Base-by-base conservation (phyloP, 2,113 vertebrate genomes). In the Balaeniceps rex region DNA sequence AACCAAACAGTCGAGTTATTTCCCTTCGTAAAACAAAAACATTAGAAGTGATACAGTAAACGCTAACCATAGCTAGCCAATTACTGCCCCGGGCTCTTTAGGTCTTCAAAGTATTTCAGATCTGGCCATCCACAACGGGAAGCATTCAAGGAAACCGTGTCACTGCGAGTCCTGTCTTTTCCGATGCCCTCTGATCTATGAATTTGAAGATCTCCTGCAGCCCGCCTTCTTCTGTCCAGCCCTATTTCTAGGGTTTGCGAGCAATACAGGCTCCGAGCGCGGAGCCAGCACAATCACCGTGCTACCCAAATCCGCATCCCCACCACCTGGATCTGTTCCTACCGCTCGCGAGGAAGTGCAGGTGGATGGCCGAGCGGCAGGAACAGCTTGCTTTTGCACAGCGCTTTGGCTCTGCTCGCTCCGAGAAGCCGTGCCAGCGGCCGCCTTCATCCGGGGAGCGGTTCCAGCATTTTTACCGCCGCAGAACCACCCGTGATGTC, bases 21-120 rank as follows among this genome's bases (percentile, higher is more conserved):
- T 69, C 63, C n/a, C 36, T 44, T 61, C 2, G 2, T 16, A 19
- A 61, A 91, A 55, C 13, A 40, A 44, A 55, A 64, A 5, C 14
- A 8, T 13, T 5, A 25, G 38, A 51, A 60, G 61, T 0, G 1
- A 69, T 6, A 9, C 8, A n/a, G 64, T 25, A 14, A 90, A 31
- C 0, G 0, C 40, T 7, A 31, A 29, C 17, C 21, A 19, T 2
- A 4, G 36, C 16, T 5, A 52, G 61, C 23, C 69, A 57, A 15
- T 6, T 38, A 11, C 24, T 47, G 71, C 42, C 23, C 46, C 5
- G 2, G 44, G 42, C 31, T 83, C 24, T 19, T 47, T 2, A 4
- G 1, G 4, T 6, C 46, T 69, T 66, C 22, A 23, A 57, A 29
- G 34, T 7, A 31, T 51, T 79, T 82, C 26, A 29, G 22, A 44